Conservation (phyloP, 2,113 vertebrate genomes). For the Hemicordylus capensis region DNA sequence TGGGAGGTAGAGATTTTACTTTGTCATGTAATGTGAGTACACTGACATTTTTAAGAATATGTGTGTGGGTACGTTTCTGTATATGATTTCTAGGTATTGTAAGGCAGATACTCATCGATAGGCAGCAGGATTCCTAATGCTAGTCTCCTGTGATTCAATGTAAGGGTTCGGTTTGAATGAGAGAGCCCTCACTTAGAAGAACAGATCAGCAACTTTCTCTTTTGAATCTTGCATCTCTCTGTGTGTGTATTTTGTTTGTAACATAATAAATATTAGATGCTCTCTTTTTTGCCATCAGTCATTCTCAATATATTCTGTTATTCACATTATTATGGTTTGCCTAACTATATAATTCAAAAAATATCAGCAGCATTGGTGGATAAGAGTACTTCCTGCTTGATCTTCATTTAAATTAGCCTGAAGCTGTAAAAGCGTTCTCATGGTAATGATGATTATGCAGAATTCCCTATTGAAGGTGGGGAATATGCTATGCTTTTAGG, state of each 20-base stretch:
- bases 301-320: background rate
- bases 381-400: background rate
- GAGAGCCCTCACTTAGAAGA: background rate
- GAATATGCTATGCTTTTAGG: background rate
- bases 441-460: slow-evolving; percentile 7
- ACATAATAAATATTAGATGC: background rate
- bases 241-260: background rate
- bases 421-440: background rate
- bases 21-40: background rate
- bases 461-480: background rate
- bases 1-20: background rate
- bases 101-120: background rate
- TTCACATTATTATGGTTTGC: background rate
- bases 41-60: background rate
- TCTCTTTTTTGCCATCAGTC: background rate
- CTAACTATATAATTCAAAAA: background rate
- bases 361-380: background rate
- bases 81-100: background rate
- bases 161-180: background rate
- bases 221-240: background rate
- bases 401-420: background rate
- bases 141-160: no score
- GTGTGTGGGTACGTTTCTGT: background rate
- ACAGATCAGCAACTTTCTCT: background rate
- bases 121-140: no score